A percentile compares a stretch with the other conserved stretches of the same genome.
phyloP scores from a whole-genome alignment of 1,140 invertebrate genomes.

The Drosophila rufa region DNA sequence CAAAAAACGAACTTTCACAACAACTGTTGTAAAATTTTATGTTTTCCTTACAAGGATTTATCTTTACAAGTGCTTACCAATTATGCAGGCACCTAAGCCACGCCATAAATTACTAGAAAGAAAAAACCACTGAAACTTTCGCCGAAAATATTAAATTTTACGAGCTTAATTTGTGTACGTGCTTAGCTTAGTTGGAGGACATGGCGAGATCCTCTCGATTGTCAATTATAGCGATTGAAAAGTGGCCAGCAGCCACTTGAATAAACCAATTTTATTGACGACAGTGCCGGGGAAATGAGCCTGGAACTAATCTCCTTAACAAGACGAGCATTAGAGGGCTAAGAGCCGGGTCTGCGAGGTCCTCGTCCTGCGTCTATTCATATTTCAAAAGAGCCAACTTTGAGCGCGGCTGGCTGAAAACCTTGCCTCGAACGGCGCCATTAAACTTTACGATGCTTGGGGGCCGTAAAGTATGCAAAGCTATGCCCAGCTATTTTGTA shows the following conservation, averaged over 20 bases:
- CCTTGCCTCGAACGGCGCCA: slow-evolving; percentile 73
- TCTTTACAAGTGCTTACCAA: slow-evolving; percentile 54
- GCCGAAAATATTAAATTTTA: slow-evolving; percentile 78
- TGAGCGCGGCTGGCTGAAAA: slow-evolving; percentile 46
- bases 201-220: slow-evolving; percentile 44
- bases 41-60: slow-evolving; percentile 31
- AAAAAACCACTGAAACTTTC: slow-evolving; percentile 49
- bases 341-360: slow-evolving; percentile 4
- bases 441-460: slow-evolving; percentile 78
- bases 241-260: slow-evolving; percentile 72
- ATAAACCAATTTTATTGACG: slow-evolving; percentile 81
- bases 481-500: slow-evolving; percentile 69
- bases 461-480: slow-evolving; percentile 75
- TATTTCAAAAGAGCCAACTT: slow-evolving; percentile 78
- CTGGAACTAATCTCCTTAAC: slow-evolving; percentile 79
- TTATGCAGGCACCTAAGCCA: slow-evolving; percentile 57
- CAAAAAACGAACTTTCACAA: slow-evolving; percentile 28
- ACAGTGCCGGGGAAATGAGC: slow-evolving; percentile 20
- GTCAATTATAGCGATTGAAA: slow-evolving; percentile 81
- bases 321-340: slow-evolving; percentile 68
- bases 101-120: slow-evolving; percentile 68
- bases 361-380: slow-evolving; percentile 61
- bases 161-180: slow-evolving; percentile 80
- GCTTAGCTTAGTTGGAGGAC: slow-evolving; percentile 46
- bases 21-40: slow-evolving; percentile 73